These are phyloP conservation scores for Calliopsis andreniformis DNA, from an alignment of 1,140 invertebrate species.

Conservation along the genomic window DNA sequence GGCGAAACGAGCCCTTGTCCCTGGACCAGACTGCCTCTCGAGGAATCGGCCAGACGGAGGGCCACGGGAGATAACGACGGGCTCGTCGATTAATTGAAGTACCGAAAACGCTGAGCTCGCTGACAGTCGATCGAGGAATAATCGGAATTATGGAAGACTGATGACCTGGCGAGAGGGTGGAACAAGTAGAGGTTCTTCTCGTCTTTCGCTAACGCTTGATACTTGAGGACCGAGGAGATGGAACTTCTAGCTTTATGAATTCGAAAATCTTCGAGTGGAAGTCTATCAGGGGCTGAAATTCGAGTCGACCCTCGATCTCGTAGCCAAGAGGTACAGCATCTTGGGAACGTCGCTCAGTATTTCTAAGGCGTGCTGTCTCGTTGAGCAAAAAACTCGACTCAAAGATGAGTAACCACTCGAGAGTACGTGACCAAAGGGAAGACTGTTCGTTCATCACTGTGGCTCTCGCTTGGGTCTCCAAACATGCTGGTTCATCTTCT, in stretches of 20 bases:
- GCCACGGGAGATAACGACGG: constrained; percentile 7
- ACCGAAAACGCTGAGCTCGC: constrained; percentile 1
- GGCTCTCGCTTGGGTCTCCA: neutral
- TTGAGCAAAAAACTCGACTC: constrained; percentile 8
- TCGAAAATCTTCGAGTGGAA: constrained; percentile 16
- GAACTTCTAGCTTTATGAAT: neutral
- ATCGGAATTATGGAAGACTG: neutral
- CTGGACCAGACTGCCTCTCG: neutral
- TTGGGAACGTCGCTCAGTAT: constrained; percentile 27
- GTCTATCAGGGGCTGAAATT: constrained; percentile 7
- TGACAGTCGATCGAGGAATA: neutral
- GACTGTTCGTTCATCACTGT: constrained; percentile 32
- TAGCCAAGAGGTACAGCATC: constrained; percentile 1
- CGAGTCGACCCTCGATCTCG: neutral
- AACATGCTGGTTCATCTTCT: constrained; percentile 9
- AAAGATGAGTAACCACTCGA: constrained; percentile 36
- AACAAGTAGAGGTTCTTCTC: too few relatives aligned
- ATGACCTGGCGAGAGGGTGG: too few relatives aligned
- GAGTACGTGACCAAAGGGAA: constrained; percentile 33
- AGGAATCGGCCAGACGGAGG: too few relatives aligned
- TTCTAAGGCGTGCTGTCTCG: constrained; percentile 5
- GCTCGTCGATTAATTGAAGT: constrained; percentile 11
- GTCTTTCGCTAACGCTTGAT: too few relatives aligned
- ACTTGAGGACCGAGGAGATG: neutral
- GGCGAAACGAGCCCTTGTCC: constrained; percentile 8